These are phyloP conservation scores for Medauroidea extradentata DNA, from an alignment of 1,140 invertebrate species.

Conservation along the genomic window DNA sequence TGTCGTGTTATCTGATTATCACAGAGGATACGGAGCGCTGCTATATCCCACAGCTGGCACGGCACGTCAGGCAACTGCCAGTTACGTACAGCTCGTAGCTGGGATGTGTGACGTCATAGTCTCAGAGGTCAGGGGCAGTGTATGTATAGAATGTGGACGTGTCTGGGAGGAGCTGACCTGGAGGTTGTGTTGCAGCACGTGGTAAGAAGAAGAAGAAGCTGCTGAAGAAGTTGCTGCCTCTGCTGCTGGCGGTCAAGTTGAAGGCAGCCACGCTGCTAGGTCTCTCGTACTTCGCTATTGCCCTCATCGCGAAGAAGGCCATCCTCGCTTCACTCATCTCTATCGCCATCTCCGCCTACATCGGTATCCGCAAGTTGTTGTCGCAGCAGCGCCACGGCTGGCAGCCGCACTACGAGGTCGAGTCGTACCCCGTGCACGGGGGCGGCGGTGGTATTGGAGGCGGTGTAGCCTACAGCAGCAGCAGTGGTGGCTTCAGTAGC, in stretches of 20 bases:
- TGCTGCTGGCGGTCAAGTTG: constrained; percentile 54
- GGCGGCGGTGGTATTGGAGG: not conserved
- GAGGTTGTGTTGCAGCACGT: constrained; percentile 45
- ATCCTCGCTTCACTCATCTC: constrained; percentile 57
- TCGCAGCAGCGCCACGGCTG: constrained; percentile 12
- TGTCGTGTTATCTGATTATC: too few relatives aligned
- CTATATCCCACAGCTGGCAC: too few relatives aligned
- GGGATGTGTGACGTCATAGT: too few relatives aligned
- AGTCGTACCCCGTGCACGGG: not conserved
- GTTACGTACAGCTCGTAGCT: too few relatives aligned
- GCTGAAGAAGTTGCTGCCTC: constrained; percentile 51
- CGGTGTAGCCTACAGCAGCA: constrained; percentile 17
- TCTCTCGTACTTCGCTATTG: constrained; percentile 54
- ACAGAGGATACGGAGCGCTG: too few relatives aligned
- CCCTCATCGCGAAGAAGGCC: constrained; percentile 61
- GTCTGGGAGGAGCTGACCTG: too few relatives aligned
- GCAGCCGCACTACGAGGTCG: constrained; percentile 16
- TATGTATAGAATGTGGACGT: too few relatives aligned
- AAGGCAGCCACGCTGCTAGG: constrained; percentile 54
- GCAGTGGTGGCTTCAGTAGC: constrained; percentile 11
- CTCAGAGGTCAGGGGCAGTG: too few relatives aligned
- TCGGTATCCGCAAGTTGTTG: constrained; percentile 51
- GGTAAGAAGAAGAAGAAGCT: constrained; percentile 58
- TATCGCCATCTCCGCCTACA: constrained; percentile 55
- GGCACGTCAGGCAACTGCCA: too few relatives aligned